Evolutionary conservation across 1,140 invertebrate genomes (phyloP).

Genomic region (Penaeus indicus): DNA sequence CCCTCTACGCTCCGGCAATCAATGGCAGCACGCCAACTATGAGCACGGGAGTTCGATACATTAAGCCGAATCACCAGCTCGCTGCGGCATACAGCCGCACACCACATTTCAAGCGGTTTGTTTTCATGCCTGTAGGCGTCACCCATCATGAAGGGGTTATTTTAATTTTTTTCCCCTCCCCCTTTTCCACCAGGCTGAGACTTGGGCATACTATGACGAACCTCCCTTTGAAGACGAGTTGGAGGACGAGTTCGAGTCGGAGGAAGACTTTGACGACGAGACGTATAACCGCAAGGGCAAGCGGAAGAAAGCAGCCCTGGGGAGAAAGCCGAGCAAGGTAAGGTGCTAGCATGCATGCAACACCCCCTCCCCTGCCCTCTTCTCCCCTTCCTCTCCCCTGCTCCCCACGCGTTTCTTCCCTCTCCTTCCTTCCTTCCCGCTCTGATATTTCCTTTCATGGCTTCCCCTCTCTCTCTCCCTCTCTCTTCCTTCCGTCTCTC

Average conservation of each 20-base stretch:
- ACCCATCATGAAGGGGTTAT: no score
- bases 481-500: no score
- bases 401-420: neutral
- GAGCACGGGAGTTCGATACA: no score
- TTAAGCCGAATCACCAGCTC: no score
- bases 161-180: neutral
- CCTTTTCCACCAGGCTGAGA: slow-evolving; percentile 33
- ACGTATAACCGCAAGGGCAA: slow-evolving; percentile 59
- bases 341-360: neutral
- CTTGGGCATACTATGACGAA: slow-evolving; percentile 54
- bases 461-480: no score
- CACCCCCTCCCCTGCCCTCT: no score
- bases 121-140: neutral
- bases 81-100: no score
- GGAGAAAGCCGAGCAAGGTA: slow-evolving; percentile 57
- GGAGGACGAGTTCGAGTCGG: slow-evolving; percentile 58
- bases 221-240: slow-evolving; percentile 54
- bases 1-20: no score
- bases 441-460: no score
- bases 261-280: slow-evolving; percentile 63
- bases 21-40: no score
- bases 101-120: no score
- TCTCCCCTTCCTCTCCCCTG: neutral
- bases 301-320: slow-evolving; percentile 50
- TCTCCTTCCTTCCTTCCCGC: no score